phyloP scores from a whole-genome alignment of 2,888 invertebrate genomes.

The Incurvaria masculella region DNA sequence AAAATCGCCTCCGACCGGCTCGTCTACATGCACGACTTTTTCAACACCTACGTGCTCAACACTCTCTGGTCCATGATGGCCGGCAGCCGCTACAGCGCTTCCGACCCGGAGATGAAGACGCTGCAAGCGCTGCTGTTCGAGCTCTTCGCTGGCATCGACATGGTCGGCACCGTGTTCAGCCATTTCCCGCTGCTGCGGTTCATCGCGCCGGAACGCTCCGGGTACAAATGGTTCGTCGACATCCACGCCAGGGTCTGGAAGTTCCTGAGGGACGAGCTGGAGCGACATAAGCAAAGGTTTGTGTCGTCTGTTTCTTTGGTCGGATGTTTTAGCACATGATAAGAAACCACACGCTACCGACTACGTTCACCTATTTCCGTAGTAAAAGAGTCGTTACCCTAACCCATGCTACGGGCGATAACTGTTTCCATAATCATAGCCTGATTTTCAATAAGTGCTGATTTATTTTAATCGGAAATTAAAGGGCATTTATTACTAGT shows the following conservation, averaged over 20 bases:
- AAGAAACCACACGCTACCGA: too few relatives aligned
- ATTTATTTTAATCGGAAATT: too few relatives aligned
- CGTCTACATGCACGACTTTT: slow-evolving; percentile 69
- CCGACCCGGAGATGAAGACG: slow-evolving; percentile 64
- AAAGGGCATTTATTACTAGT: too few relatives aligned
- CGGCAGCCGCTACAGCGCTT: slow-evolving; percentile 67
- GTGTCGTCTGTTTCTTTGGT: too few relatives aligned
- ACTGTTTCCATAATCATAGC: too few relatives aligned
- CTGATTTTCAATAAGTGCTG: too few relatives aligned
- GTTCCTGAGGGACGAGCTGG: slow-evolving; percentile 68
- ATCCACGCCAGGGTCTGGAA: slow-evolving; percentile 70
- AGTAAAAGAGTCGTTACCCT: too few relatives aligned
- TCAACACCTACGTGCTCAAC: slow-evolving; percentile 74
- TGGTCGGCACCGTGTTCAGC: slow-evolving; percentile 77
- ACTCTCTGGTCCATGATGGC: slow-evolving; percentile 84
- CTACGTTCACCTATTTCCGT: too few relatives aligned
- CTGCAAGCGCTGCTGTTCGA: slow-evolving; percentile 68
- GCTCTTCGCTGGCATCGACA: slow-evolving; percentile 71
- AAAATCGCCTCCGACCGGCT: slow-evolving; percentile 35
- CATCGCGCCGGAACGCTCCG: slow-evolving; percentile 71
- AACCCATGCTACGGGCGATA: too few relatives aligned
- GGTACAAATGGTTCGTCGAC: slow-evolving; percentile 69
- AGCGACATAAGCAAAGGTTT: slow-evolving; percentile 63
- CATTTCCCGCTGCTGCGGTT: slow-evolving; percentile 72
- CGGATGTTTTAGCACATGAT: too few relatives aligned